A percentile compares a stretch with the other conserved stretches of the same genome.
These are phyloP conservation scores for Acleris sparsana DNA, from an alignment of 2,888 invertebrate species.

Conservation along the genomic window DNA sequence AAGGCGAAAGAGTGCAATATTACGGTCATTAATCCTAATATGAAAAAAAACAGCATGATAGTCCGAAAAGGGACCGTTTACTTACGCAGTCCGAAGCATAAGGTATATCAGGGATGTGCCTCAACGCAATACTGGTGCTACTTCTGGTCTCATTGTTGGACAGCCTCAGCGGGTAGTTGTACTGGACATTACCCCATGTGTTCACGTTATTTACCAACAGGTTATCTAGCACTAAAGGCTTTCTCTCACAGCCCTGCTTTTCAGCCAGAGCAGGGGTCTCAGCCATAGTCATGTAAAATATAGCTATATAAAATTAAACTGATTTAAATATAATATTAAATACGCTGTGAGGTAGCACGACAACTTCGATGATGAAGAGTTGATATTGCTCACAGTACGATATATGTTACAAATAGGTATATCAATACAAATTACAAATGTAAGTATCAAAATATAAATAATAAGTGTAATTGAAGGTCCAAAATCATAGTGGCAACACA, in stretches of 20 bases:
- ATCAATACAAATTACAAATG: no score
- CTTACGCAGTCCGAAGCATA: conserved; percentile 74
- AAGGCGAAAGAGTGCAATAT: no score
- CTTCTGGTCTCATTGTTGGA: conserved; percentile 72
- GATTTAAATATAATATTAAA: no score
- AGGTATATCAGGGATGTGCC: conserved; percentile 71
- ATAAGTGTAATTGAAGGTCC: no score
- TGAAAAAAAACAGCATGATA: not conserved
- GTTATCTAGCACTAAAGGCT: conserved; percentile 61
- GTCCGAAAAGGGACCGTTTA: conserved; percentile 25
- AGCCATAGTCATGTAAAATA: conserved; percentile 49
- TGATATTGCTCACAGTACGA: no score
- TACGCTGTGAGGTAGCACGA: no score
- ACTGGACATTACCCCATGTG: conserved; percentile 78
- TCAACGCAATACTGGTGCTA: conserved; percentile 60
- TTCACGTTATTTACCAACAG: conserved; percentile 72
- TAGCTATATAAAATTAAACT: no score
- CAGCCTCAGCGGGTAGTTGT: conserved; percentile 69
- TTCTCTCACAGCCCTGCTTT: conserved; percentile 39
- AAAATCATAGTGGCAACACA: no score
- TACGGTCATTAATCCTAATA: no score
- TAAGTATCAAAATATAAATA: no score
- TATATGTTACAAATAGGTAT: no score
- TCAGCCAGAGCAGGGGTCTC: conserved; percentile 45
- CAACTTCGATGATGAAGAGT: no score